Evolutionary conservation across 2,888 invertebrate species (phyloP).

Genomic region (Chirona hameri): DNA sequence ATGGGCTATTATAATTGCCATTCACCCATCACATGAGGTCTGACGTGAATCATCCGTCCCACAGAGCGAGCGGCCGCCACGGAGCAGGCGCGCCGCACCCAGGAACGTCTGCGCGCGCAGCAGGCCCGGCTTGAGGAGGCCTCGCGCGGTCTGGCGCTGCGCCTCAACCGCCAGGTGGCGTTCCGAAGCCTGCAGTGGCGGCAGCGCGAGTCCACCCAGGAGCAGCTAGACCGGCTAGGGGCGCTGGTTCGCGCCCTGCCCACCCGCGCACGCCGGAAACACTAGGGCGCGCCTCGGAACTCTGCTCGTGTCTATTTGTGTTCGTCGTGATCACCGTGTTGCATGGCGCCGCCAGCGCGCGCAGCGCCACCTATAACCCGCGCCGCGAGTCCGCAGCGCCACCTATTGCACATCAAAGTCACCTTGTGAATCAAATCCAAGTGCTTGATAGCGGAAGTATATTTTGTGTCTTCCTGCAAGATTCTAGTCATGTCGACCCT

Average conservation of each 20-base stretch:
- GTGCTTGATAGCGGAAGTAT: constrained; percentile 14
- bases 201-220: constrained; percentile 1
- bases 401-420: constrained; percentile 8
- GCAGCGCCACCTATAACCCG: neutral
- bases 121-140: constrained; percentile 7
- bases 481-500: constrained; percentile 12
- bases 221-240: constrained; percentile 2
- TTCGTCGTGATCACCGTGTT: neutral
- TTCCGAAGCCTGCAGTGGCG: constrained; percentile 5
- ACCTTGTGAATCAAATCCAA: constrained; percentile 26
- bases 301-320: neutral
- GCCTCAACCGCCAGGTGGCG: constrained; percentile 24
- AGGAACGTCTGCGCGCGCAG: constrained; percentile 27
- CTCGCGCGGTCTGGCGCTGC: constrained; percentile 8
- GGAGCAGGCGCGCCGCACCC: neutral
- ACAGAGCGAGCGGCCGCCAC: constrained; percentile 4
- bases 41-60: neutral
- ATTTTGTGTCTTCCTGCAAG: constrained; percentile 26
- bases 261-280: neutral
- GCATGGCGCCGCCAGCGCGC: neutral
- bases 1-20: too few relatives aligned
- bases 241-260: neutral
- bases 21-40: neutral
- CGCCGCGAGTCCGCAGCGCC: neutral
- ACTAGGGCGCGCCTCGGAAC: neutral